Conservation (phyloP, 2,888 invertebrate species). For the Heliconius cydno region DNA sequence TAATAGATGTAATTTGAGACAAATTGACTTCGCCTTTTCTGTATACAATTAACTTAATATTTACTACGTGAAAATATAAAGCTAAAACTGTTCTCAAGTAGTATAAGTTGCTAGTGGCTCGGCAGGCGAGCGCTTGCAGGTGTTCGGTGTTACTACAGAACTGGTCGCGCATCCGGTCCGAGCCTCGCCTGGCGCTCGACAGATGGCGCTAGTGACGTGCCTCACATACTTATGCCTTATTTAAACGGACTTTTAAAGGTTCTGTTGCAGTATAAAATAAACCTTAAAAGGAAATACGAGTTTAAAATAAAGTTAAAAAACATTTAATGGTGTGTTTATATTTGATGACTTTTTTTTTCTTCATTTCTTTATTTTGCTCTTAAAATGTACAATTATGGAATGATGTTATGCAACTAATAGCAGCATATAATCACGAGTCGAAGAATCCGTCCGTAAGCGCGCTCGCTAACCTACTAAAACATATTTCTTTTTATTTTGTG, state of each 20-base stretch:
- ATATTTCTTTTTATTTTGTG: constrained; percentile 82
- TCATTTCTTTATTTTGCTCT: too few species aligned
- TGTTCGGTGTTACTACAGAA: constrained; percentile 76
- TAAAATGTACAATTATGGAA: constrained; percentile 12
- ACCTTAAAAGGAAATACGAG: not conserved
- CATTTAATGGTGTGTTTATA: not conserved
- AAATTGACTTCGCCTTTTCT: not conserved
- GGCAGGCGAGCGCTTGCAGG: constrained; percentile 64
- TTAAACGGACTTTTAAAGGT: constrained; percentile 23
- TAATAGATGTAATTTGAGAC: not conserved
- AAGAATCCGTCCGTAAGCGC: constrained; percentile 80
- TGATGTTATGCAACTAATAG: constrained; percentile 52
- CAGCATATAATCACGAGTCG: constrained; percentile 67
- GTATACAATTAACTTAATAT: constrained; percentile 4
- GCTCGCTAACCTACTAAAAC: constrained; percentile 83
- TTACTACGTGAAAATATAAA: constrained; percentile 29
- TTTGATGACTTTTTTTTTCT: too few species aligned
- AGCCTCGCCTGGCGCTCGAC: constrained; percentile 60
- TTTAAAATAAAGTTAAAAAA: not conserved
- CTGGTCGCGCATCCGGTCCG: constrained; percentile 80
- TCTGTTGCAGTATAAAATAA: constrained; percentile 5
- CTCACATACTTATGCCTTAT: constrained; percentile 47
- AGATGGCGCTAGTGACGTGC: constrained; percentile 70
- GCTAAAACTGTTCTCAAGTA: constrained; percentile 31
- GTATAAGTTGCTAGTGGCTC: constrained; percentile 39